These are phyloP conservation scores for Drosophila rellima DNA, from an alignment of 2,888 invertebrate species.

Conservation along the genomic window DNA sequence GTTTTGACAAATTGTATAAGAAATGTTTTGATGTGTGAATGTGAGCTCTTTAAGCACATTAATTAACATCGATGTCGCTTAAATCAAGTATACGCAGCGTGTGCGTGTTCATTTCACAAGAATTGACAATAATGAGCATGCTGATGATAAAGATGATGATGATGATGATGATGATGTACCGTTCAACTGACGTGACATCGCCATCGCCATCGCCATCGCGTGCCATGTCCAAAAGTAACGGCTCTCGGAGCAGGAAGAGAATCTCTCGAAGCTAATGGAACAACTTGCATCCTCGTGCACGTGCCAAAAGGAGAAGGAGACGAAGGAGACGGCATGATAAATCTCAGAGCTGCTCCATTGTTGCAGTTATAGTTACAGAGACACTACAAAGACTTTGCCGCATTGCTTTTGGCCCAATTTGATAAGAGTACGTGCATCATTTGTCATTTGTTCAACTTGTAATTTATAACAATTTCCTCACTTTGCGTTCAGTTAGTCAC, in stretches of 20 bases:
- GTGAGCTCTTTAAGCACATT: conserved; percentile 48
- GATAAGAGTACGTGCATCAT: conserved; percentile 66
- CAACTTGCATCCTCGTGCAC: conserved; percentile 17
- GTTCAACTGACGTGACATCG: conserved; percentile 38
- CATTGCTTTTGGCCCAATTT: conserved; percentile 62
- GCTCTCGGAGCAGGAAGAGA: conserved; percentile 22
- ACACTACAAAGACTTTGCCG: conserved; percentile 36
- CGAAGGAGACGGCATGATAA: conserved; percentile 9
- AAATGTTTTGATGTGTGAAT: conserved; percentile 61
- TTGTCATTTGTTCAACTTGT: conserved; percentile 74
- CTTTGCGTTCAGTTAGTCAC: conserved; percentile 52
- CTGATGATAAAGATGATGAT: conserved; percentile 3
- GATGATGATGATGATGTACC: conserved; percentile 19
- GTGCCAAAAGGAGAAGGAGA: conserved; percentile 5
- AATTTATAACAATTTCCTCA: conserved; percentile 73
- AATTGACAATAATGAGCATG: background rate
- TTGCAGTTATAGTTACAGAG: background rate
- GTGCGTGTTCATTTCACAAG: conserved; percentile 6
- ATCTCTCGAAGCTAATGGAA: conserved; percentile 9
- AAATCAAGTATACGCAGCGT: conserved; percentile 51
- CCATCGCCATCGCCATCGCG: conserved; percentile 60
- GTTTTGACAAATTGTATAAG: conserved; percentile 80
- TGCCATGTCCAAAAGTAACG: conserved; percentile 44
- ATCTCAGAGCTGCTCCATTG: conserved; percentile 5
- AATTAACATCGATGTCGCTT: conserved; percentile 56